These are phyloP conservation scores for Ramphastos sulfuratus DNA, from an alignment of 2,113 vertebrate species.

Conservation along the genomic window DNA sequence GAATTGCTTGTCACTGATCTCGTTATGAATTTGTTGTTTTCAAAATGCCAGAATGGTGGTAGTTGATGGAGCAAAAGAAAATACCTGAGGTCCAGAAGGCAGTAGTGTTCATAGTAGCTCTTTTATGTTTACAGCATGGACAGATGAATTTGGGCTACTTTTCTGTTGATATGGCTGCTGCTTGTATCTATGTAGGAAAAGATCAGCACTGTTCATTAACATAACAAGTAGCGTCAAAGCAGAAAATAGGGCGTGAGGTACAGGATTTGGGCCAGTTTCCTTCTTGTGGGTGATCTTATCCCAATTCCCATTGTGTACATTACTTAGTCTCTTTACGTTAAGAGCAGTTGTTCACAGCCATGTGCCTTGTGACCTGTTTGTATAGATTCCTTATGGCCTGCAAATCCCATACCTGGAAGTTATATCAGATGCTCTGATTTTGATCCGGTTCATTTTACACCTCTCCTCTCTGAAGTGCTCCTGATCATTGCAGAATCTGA, in stretches of 20 bases:
- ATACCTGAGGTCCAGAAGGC: background rate
- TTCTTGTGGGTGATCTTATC: background rate
- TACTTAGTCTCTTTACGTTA: background rate
- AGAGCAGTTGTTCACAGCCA: background rate
- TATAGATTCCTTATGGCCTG: background rate
- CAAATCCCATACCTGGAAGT: background rate
- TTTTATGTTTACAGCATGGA: background rate
- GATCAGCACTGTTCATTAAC: background rate
- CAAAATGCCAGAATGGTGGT: background rate
- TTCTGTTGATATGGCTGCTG: background rate
- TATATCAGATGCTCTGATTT: background rate
- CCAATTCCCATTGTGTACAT: accelerated
- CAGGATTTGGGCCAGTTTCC: background rate
- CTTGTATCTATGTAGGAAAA: background rate
- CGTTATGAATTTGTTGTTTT: background rate
- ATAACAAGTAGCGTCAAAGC: background rate
- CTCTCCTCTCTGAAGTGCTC: background rate
- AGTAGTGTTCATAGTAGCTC: background rate
- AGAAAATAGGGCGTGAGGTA: background rate
- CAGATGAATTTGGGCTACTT: background rate
- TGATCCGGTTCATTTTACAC: background rate
- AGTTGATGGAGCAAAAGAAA: background rate
- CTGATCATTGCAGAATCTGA: background rate
- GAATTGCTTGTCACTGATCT: background rate
- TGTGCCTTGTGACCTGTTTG: background rate